Evolutionary conservation across 2,797 vertebrate genomes (phyloP), one percentile per base, ranked within the genome.

Genomic region (Holocentrus rufus): DNA sequence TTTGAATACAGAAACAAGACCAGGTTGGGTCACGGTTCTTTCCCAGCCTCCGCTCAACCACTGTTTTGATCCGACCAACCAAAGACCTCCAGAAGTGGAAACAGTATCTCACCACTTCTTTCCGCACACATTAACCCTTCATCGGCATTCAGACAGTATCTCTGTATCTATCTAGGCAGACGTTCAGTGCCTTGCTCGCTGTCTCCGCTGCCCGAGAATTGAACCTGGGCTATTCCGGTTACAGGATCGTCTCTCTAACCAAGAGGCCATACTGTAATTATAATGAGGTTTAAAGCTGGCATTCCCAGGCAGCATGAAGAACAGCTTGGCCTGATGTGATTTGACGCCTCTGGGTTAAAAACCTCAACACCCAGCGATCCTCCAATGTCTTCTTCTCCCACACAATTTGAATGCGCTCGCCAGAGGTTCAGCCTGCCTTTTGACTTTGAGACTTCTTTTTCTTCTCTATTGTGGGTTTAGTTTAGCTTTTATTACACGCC

Each of bases 401-500:
- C 88, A 87, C 88, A 44, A 58, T 85, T 71, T 76, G 77, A 84
- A 72, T 77, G 79, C 74, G 69, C 62, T 58, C 55, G 53, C 85
- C 80, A 44, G 70, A 69, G 84, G 53, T 75, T 72, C 39, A 30
- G 76, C 65, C 74, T 22, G 71, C 58, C 68, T 42, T 75, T 67
- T 79, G 76, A 87, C 83, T 85, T 67, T 54, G 58, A 85, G 73
- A 82, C 72, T 77, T 85, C 81, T 81, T 87, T 87, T 89, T 90
- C 82, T 90, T 89, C 89, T 91, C 76, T 74, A 34, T 66, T 81
- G 83, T 74, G 83, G 90, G 82, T 82, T 90, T 31, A 77, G 69
- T 86, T 84, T 25, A 74, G 83, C 55, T 91, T 90, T 89, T 85
- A 83, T 89, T 89, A 83, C 81, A 76, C n/a, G 55, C 87, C 80